phyloP scores from a whole-genome alignment of 1,140 invertebrate species.

The Drosophila seguyi region DNA sequence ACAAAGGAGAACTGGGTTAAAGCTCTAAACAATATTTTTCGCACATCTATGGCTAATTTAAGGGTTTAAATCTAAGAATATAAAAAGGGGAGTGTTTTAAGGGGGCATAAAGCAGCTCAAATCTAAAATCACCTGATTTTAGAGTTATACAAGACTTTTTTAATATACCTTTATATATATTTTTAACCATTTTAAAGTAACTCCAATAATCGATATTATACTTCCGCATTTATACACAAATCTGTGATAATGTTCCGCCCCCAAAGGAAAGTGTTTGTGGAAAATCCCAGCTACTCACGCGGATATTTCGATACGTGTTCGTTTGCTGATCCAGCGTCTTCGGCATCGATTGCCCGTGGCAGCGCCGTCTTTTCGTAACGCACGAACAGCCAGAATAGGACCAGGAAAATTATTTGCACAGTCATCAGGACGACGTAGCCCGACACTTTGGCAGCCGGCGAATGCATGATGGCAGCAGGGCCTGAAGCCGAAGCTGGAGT shows the following conservation, averaged over 20 bases:
- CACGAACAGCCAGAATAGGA: slow-evolving; percentile 84
- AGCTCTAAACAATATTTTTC: slow-evolving; percentile 18
- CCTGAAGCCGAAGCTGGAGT: not conserved
- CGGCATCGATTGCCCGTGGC: slow-evolving; percentile 56
- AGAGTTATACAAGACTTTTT: no score
- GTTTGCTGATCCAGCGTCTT: slow-evolving; percentile 76
- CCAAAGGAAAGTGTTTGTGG: not conserved
- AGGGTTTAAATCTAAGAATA: not conserved
- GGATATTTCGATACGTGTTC: slow-evolving; percentile 84
- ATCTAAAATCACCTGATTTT: not conserved
- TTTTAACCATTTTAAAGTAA: not conserved
- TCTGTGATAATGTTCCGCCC: not conserved
- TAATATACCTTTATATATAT: no score
- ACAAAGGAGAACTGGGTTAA: not conserved
- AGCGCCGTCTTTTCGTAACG: slow-evolving; percentile 80
- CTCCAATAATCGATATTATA: not conserved
- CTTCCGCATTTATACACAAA: not conserved
- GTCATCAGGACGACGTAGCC: slow-evolving; percentile 81
- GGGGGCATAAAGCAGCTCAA: no score
- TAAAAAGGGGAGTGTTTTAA: slow-evolving; percentile 10
- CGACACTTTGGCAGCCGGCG: slow-evolving; percentile 72
- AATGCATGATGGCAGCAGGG: slow-evolving; percentile 77
- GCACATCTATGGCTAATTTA: slow-evolving; percentile 3
- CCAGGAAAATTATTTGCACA: slow-evolving; percentile 85
- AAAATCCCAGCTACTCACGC: slow-evolving; percentile 80